Base-by-base conservation (phyloP, 2,113 vertebrate genomes). In the Macrotus californicus region DNA sequence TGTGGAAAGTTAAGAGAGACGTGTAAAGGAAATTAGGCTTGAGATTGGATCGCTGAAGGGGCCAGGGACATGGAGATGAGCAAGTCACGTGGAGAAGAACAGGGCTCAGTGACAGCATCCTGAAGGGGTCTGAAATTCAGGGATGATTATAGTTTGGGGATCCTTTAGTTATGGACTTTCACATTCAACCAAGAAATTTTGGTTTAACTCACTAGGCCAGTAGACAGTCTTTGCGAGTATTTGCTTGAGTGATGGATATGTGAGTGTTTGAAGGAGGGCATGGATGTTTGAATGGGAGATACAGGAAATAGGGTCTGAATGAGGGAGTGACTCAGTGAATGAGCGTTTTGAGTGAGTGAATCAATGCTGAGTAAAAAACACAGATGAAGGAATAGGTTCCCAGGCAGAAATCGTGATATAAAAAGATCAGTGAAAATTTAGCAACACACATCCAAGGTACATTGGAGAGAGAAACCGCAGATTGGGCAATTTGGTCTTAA, bases 401-500 rank as follows among this genome's bases (percentile, higher is more conserved):
- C 52, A 54, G 89, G 64, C 46, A 89, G 52, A 92, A 81, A 59
- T 41, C 36, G 6, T 36, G 46, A 73, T 80, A 48, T 36, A 46
- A 41, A 93, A 84, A 81, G 75, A 86, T 70, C 59, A 96, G 7
- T 77, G 86, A 93, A 89, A 87, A 88, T 90, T 93, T 43, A 56
- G 43, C 72, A 69, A 7, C n/a, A 93, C 56, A 81, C 39, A 50
- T 43, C 59, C 54, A 87, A 24, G 72, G 29, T 82, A 50, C 34
- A 13, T 22, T 84, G 67, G 80, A 70, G 46, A 89, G 66, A 59
- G 52, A 41, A 39, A 52, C 39, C 52, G 46, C 34, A 81, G 81
- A 50, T 41, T 46, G 48, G 61, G 31, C 84, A 76, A 43, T 95
- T 94, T 26, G 70, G 36, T 91, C 94, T 95, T 81, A 64, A 66